Conservation (phyloP, 2,113 vertebrate genomes). For the Anas platyrhynchos region DNA sequence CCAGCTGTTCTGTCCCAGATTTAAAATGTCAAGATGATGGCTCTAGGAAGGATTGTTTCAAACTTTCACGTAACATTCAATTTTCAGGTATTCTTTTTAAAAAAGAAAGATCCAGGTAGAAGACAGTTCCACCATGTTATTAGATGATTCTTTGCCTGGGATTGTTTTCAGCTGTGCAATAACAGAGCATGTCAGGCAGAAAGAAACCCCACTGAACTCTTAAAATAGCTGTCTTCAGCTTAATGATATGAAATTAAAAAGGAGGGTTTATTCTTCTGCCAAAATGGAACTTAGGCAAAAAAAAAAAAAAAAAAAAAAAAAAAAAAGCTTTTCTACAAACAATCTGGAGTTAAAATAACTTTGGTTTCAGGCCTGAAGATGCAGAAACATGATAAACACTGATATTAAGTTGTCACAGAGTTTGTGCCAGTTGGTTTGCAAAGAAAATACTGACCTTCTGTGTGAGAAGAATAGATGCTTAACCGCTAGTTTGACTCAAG, state of each 20-base stretch:
- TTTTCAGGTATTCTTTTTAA: not conserved
- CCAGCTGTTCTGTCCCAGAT: not conserved
- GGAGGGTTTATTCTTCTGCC: constrained; percentile 18
- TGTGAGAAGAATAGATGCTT: not conserved
- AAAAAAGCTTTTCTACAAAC: not conserved
- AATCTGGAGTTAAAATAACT: constrained; percentile 7
- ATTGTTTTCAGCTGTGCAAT: not conserved
- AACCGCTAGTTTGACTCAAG: not conserved
- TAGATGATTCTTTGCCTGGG: not conserved
- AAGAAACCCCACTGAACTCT: not conserved
- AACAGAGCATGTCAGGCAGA: not conserved
- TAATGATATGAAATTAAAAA: constrained; percentile 41
- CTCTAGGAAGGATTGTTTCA: not conserved
- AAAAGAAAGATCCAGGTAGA: not conserved
- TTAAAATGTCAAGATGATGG: not conserved
- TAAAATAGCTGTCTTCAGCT: not conserved
- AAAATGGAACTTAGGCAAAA: not conserved
- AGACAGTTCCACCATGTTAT: not conserved
- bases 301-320: not conserved
- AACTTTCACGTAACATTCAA: not conserved
- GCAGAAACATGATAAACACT: not conserved
- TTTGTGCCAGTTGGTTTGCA: constrained; percentile 26
- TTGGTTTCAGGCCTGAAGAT: constrained; percentile 7
- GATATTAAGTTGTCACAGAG: constrained; percentile 26
- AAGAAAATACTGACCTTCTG: not conserved